Evolutionary conservation across 2,797 vertebrate species (phyloP).

Genomic region (Pseudochirops corinnae): DNA sequence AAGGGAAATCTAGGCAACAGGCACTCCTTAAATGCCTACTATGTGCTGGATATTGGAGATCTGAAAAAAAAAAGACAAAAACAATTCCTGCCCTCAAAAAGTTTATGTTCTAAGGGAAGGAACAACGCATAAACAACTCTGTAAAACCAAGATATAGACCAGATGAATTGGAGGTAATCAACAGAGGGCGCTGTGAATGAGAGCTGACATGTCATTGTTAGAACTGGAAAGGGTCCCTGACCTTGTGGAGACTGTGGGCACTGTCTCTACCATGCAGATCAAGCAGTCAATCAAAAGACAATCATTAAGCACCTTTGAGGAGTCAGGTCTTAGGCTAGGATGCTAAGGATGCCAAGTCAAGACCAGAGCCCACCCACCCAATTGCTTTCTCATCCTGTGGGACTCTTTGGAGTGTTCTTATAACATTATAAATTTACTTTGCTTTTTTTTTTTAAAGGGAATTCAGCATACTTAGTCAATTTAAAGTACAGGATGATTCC

Average conservation of each 20-base stretch:
- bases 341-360: not conserved
- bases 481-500: not conserved
- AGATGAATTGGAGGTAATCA: not conserved
- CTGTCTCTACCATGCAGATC: not conserved
- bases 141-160: not conserved
- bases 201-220: not conserved
- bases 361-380: not conserved
- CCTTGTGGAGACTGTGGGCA: not conserved
- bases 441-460: not conserved
- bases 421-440: not conserved
- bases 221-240: not conserved
- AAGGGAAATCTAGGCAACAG: not conserved
- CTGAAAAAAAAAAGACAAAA: not conserved
- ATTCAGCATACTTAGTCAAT: not conserved
- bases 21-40: conserved; percentile 17
- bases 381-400: not conserved
- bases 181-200: not conserved
- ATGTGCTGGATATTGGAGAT: not conserved
- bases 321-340: not conserved
- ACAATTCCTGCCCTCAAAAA: too few species aligned
- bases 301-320: not conserved
- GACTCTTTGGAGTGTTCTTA: not conserved
- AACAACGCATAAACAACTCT: not conserved
- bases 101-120: not conserved
- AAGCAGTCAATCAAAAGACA: not conserved